A percentile compares a stretch with the other conserved stretches of the same genome.
Evolutionary conservation across 2,113 vertebrate species (phyloP).

Genomic region (Pseudorasbora parva): DNA sequence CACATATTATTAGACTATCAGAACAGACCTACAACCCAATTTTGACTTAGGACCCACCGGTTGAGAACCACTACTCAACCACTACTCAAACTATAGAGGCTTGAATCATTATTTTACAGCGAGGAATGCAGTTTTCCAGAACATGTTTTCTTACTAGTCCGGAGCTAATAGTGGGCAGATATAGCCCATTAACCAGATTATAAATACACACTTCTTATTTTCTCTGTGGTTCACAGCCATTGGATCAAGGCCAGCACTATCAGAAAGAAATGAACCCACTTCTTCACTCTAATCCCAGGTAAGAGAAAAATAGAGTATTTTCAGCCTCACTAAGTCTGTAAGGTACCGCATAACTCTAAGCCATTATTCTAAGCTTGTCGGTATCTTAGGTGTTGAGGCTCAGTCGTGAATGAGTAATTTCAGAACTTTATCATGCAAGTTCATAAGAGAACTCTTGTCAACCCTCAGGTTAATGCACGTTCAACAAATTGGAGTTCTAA

Average conservation of each 20-base stretch:
- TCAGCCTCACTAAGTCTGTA: background rate
- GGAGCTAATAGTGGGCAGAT: background rate
- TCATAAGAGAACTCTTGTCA: background rate
- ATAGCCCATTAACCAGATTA: background rate
- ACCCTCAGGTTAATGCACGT: background rate
- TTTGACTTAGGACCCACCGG: background rate
- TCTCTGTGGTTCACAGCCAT: constrained; percentile 72
- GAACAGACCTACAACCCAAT: background rate
- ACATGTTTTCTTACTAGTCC: background rate
- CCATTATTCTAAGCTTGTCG: background rate
- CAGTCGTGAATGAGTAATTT: background rate
- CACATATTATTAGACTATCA: background rate
- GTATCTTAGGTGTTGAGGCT: constrained; percentile 13
- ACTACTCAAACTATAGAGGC: background rate
- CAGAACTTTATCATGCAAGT: background rate
- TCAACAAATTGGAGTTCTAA: background rate
- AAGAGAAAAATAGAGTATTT: constrained; percentile 45
- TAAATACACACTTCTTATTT: constrained; percentile 1
- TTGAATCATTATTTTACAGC: background rate
- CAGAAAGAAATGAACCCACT: constrained; percentile 92
- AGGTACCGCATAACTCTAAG: background rate
- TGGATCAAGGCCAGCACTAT: constrained; percentile 88
- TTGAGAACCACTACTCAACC: background rate
- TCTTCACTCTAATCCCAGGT: constrained; percentile 76
- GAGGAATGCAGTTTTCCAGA: background rate